A percentile compares a stretch with the other conserved stretches of the same genome.
These are phyloP conservation scores for Acinonyx jubatus DNA, from an alignment of 2,113 vertebrate genomes.

Conservation along the genomic window DNA sequence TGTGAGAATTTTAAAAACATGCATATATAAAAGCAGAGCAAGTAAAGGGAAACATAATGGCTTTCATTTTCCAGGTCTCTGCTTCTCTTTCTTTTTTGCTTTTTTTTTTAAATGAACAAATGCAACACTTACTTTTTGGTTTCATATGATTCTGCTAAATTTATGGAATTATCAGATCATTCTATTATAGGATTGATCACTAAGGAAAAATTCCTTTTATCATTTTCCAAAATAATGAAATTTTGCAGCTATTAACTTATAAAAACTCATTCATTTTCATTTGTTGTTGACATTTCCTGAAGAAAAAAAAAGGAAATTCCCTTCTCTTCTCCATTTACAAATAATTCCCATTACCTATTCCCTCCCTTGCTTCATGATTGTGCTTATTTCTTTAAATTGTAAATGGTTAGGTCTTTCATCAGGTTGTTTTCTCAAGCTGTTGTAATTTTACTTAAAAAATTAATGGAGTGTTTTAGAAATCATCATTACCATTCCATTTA, in stretches of 20 bases:
- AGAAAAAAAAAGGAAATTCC: background rate
- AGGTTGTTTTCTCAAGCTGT: slow-evolving; percentile 70
- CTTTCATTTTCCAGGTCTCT: background rate
- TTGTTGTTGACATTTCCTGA: background rate
- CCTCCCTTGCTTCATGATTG: slow-evolving; percentile 74
- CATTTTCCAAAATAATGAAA: background rate
- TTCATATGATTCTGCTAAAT: background rate
- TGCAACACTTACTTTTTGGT: background rate
- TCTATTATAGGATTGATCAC: background rate
- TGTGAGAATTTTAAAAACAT: background rate
- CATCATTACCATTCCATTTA: background rate
- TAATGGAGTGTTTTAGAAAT: background rate
- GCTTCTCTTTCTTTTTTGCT: background rate
- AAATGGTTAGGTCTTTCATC: slow-evolving; percentile 61
- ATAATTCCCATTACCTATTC: slow-evolving; percentile 72
- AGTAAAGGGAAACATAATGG: background rate
- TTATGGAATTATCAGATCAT: background rate
- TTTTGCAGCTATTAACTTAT: background rate
- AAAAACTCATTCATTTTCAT: background rate
- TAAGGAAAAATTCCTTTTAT: background rate
- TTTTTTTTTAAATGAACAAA: background rate
- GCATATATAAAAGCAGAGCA: background rate
- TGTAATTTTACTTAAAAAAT: background rate
- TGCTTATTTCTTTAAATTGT: slow-evolving; percentile 72
- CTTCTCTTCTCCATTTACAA: slow-evolving; percentile 23